A percentile compares a stretch with the other conserved stretches of the same genome.
These are phyloP conservation scores for Sebastes steindachneri DNA, from an alignment of 2,797 vertebrate genomes.

Conservation along the genomic window DNA sequence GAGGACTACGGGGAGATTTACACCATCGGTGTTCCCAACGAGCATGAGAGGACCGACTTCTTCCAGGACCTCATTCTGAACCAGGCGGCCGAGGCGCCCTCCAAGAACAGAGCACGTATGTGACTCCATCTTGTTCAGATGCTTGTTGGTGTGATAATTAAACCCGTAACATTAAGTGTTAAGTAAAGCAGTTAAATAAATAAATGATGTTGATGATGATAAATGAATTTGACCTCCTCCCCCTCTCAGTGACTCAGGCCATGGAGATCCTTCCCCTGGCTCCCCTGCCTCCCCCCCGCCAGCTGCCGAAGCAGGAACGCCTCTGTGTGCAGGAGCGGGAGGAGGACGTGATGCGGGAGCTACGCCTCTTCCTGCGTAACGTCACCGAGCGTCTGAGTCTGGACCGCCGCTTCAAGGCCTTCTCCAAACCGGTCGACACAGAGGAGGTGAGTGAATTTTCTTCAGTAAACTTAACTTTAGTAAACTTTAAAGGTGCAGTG, in stretches of 20 bases:
- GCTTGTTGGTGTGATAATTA: too few relatives aligned
- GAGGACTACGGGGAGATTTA: constrained; percentile 87
- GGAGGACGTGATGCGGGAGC: constrained; percentile 88
- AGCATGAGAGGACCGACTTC: constrained; percentile 84
- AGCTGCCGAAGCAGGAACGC: constrained; percentile 82
- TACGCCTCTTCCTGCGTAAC: constrained; percentile 90
- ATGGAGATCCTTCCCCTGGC: constrained; percentile 89
- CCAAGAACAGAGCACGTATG: constrained; percentile 74
- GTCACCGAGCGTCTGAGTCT: constrained; percentile 87
- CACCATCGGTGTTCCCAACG: constrained; percentile 78
- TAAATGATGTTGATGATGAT: neutral
- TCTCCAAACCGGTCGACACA: constrained; percentile 89
- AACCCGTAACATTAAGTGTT: neutral
- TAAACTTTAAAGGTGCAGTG: too few relatives aligned
- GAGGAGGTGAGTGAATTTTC: constrained; percentile 80
- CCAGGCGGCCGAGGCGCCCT: constrained; percentile 85
- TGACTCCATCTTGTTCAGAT: neutral
- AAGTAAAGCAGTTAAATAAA: neutral
- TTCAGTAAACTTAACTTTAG: neutral
- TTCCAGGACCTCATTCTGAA: constrained; percentile 90
- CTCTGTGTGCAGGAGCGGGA: constrained; percentile 87
- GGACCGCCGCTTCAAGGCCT: constrained; percentile 91
- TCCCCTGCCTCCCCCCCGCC: constrained; percentile 80
- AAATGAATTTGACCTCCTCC: neutral
- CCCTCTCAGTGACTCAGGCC: constrained; percentile 53